Percentiles rank a stretch among this genome's conserved stretches.
phyloP scores from a whole-genome alignment of 2,797 vertebrate species.

The Lacerta bilineata region DNA sequence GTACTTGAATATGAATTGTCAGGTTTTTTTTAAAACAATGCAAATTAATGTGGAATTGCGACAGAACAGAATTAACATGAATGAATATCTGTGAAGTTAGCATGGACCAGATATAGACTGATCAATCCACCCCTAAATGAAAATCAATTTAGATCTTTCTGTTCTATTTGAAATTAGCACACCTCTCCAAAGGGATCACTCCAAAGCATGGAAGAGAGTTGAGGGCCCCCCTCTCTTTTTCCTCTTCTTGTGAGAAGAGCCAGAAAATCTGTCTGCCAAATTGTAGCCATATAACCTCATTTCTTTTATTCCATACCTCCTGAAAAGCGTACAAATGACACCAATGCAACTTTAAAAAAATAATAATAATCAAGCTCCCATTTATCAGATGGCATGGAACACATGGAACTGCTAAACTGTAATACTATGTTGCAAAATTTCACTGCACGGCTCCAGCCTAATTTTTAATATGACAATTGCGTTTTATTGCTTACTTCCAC shows the following conservation, averaged over 20 bases:
- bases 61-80: too few relatives aligned
- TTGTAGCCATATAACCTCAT: not conserved
- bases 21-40: too few relatives aligned
- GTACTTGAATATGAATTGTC: too few relatives aligned
- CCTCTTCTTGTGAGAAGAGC: not conserved
- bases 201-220: not conserved
- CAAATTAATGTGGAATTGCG: too few relatives aligned
- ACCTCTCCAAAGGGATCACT: conserved; percentile 11
- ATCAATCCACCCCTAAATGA: not conserved
- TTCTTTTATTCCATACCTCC: conserved; percentile 9
- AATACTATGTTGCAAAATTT: conserved; percentile 22
- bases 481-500: conserved; percentile 47
- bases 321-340: not conserved
- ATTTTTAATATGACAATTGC: conserved; percentile 33
- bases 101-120: too few relatives aligned
- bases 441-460: conserved; percentile 28
- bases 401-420: conserved; percentile 24
- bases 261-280: not conserved
- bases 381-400: conserved; percentile 32
- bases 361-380: not conserved
- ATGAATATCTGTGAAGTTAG: too few relatives aligned
- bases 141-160: not conserved
- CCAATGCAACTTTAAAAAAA: conserved; percentile 32
- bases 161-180: not conserved
- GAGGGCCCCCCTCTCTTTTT: not conserved